A percentile compares a stretch with the other conserved stretches of the same genome.
Conservation (phyloP, 2,797 vertebrate genomes). For the Triplophysa yarkandensis region DNA sequence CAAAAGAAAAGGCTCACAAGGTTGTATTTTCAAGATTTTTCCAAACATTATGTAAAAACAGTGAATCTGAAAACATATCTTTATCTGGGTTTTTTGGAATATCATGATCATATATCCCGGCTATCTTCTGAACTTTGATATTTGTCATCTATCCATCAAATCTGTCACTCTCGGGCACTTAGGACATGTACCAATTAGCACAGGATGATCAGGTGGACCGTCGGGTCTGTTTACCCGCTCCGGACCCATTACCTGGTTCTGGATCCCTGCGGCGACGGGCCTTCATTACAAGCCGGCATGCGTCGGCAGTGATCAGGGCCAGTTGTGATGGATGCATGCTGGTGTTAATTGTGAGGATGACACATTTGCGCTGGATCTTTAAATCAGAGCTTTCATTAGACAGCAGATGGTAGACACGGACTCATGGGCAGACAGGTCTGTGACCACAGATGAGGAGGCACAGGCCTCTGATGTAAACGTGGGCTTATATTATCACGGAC, state of each 20-base stretch:
- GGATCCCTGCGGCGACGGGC: no score
- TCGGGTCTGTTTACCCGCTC: constrained; percentile 29
- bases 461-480: not conserved
- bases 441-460: constrained; percentile 8
- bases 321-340: not conserved
- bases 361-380: constrained; percentile 43
- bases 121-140: constrained; percentile 31
- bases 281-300: not conserved
- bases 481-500: constrained; percentile 12
- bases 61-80: no score
- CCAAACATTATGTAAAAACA: no score
- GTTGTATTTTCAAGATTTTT: no score
- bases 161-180: constrained; percentile 9
- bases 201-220: constrained; percentile 26
- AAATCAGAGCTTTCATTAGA: constrained; percentile 47
- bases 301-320: not conserved
- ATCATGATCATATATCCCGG: not conserved
- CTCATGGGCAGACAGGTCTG: constrained; percentile 22
- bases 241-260: constrained; percentile 16
- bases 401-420: constrained; percentile 53
- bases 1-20: no score
- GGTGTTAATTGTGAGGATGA: constrained; percentile 45
- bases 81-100: no score
- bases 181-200: constrained; percentile 47
- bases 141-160: constrained; percentile 40